Base-by-base conservation (phyloP, 2,888 invertebrate species). In the Pristionchus maxplancki region DNA sequence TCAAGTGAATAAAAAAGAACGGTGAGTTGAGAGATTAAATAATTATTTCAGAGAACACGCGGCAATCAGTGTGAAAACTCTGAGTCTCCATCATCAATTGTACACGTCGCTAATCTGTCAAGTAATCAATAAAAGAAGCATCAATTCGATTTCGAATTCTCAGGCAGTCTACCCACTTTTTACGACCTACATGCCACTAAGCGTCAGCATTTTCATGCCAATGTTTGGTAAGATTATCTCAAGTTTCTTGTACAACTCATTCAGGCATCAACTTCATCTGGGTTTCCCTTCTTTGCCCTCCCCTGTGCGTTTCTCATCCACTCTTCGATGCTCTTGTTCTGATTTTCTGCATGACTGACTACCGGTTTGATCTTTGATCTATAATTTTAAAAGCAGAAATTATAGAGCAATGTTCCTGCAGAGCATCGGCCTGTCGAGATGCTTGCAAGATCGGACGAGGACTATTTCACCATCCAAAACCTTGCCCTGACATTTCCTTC, bases 301-400 rank as follows among this genome's bases (percentile, higher is more conserved):
- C 74, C 24, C 31, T 40, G 17, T 74, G 67, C 34, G 74, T 74
- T 5, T 74, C 74, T 1, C 74, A 74, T 74, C 74, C 74, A 9
- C 40, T 74, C 1, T 37, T 74, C 37, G 40, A 74, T 20, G 37
- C 74, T 1, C 74, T 74, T 1, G 6, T 74, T 9, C 74, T 74
- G 24, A 74, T 74, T 24, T 74, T 74, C 74, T 74, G 74, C 40
- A 74, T 74, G 37, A 74, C 37, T 11, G 37, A 74, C 40, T 74
- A 74, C 74, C 1, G 74, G 74, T 74, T 74, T 24, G 24, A 24
- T 0, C 9, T 64, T 15, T 58, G 8, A 44, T 11, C 44, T 11
- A 9, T 11, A 11, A 44, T 9, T 44, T 11, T 44, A 11, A 9
- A 9, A 44, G 44, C 13, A 1, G 13, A 31, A 28, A 31, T 62